A percentile compares a stretch with the other conserved stretches of the same genome.
Evolutionary conservation across 2,113 vertebrate species (phyloP).

Genomic region (Tachysurus fulvidraco): DNA sequence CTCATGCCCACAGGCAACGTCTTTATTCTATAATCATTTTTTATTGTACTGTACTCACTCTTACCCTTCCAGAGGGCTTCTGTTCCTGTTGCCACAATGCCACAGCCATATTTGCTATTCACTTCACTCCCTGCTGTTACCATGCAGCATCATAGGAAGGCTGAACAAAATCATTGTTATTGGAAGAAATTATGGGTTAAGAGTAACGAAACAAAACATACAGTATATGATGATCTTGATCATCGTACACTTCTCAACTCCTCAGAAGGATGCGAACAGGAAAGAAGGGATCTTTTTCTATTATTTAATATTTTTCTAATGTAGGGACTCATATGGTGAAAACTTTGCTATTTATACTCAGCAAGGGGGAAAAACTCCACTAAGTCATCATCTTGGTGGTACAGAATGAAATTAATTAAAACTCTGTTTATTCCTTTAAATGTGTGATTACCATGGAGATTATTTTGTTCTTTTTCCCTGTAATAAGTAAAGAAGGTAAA

Average conservation of each 20-base stretch:
- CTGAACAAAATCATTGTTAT: neutral
- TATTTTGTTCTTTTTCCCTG: neutral
- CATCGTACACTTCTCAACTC: neutral
- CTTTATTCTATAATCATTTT: neutral
- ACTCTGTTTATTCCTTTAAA: neutral
- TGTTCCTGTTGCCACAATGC: neutral
- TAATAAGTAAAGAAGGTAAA: neutral
- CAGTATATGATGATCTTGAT: neutral
- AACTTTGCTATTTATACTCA: neutral
- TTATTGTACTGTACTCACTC: neutral
- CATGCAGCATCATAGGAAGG: neutral
- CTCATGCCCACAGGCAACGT: neutral
- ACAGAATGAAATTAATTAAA: neutral
- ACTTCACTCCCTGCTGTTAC: neutral
- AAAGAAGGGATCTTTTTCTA: neutral
- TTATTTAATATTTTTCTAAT: neutral
- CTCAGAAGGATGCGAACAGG: neutral
- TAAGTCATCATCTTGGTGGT: neutral
- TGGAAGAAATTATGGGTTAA: neutral
- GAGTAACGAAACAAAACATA: neutral
- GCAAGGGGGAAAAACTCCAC: neutral
- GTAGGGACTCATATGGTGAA: neutral
- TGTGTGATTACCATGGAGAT: neutral
- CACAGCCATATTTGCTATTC: neutral
- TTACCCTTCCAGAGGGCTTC: neutral